A percentile compares a stretch with the other conserved stretches of the same genome.
Evolutionary conservation across 2,888 invertebrate genomes (phyloP).

Genomic region (Leptinotarsa haldemani): DNA sequence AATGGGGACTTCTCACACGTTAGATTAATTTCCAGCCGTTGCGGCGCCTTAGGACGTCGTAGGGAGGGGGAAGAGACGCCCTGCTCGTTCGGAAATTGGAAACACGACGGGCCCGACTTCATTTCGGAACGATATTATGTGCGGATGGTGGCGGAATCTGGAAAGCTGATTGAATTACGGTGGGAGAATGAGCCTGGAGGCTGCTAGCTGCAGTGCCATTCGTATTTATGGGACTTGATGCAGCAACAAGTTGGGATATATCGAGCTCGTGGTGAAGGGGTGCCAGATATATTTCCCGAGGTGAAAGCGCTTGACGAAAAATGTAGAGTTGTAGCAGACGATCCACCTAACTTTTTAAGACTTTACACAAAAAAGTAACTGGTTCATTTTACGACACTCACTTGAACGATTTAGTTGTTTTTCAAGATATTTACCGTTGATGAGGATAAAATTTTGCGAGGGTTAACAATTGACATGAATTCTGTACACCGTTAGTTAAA

Average conservation of each 20-base stretch:
- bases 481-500: too few species aligned
- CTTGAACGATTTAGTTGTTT: too few species aligned
- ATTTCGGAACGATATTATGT: constrained; percentile 14
- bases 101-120: constrained; percentile 3
- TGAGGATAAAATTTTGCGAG: too few species aligned
- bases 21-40: constrained; percentile 15
- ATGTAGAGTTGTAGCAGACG: too few species aligned
- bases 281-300: background rate
- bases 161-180: constrained; percentile 10
- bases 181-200: background rate
- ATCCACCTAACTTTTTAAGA: too few species aligned
- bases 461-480: too few species aligned
- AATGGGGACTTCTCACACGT: constrained; percentile 16
- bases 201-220: background rate
- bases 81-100: constrained; percentile 10
- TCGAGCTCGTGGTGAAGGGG: background rate
- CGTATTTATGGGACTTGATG: background rate
- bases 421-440: too few species aligned
- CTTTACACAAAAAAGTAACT: too few species aligned
- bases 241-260: background rate
- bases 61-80: background rate
- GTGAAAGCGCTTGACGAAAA: background rate
- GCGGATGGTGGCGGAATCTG: background rate
- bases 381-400: too few species aligned
- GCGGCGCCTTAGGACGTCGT: constrained; percentile 1